phyloP scores from a whole-genome alignment of 2,797 vertebrate species.

The Chromis chromis region DNA sequence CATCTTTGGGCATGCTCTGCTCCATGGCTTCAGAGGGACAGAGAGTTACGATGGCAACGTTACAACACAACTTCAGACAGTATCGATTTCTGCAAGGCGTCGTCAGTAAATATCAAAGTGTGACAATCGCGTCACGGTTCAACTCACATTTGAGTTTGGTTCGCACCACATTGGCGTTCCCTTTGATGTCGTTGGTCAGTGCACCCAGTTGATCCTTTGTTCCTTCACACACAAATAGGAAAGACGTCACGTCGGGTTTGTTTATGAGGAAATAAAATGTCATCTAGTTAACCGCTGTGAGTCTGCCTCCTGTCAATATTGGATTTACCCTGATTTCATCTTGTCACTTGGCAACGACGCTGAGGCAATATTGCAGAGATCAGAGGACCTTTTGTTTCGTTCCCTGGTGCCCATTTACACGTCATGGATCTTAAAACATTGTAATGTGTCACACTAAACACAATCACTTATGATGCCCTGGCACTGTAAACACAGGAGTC shows the following conservation, averaged over 20 bases:
- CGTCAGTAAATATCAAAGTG: neutral
- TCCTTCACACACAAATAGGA: constrained; percentile 76
- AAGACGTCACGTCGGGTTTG: constrained; percentile 28
- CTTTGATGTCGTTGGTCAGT: constrained; percentile 93
- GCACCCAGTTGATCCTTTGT: constrained; percentile 92
- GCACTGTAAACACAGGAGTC: constrained; percentile 1
- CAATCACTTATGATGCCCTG: constrained; percentile 13
- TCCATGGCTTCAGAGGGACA: constrained; percentile 87
- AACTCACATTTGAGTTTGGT: constrained; percentile 92
- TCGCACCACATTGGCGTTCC: constrained; percentile 89
- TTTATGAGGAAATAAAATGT: constrained; percentile 24
- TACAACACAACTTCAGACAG: constrained; percentile 7
- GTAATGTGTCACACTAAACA: constrained; percentile 18
- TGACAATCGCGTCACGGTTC: neutral
- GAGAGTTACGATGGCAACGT: constrained; percentile 10
- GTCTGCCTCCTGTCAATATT: constrained; percentile 59
- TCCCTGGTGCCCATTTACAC: constrained; percentile 25
- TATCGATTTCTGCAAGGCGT: neutral
- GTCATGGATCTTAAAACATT: constrained; percentile 28
- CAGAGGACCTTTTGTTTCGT: constrained; percentile 24
- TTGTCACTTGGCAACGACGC: constrained; percentile 58
- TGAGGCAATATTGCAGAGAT: constrained; percentile 35
- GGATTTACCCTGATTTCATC: constrained; percentile 48
- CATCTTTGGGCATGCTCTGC: constrained; percentile 88
- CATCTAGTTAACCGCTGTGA: constrained; percentile 20